phyloP scores from a whole-genome alignment of 2,797 vertebrate species.

The Siniperca scherzeri region DNA sequence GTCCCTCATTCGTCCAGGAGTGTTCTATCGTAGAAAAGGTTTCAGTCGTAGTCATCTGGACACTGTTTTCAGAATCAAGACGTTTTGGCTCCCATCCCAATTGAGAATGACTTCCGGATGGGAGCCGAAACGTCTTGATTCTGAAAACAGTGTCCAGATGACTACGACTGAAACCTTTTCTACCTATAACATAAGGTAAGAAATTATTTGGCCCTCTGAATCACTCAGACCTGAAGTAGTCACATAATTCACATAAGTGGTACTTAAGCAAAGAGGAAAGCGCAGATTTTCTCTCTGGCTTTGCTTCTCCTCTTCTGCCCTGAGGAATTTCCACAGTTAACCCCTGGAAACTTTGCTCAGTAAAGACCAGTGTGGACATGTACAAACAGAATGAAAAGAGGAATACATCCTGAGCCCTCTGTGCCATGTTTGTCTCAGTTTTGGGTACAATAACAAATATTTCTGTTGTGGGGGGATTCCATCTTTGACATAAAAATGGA shows the following conservation, averaged over 20 bases:
- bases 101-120: no score
- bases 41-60: no score
- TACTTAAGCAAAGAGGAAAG: background rate
- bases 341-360: background rate
- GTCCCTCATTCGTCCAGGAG: no score
- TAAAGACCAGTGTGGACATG: conserved; percentile 10
- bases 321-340: conserved; percentile 9
- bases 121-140: no score
- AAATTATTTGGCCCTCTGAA: conserved; percentile 2
- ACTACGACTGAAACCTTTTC: no score
- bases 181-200: background rate
- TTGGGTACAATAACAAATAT: background rate
- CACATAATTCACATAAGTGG: conserved; percentile 2
- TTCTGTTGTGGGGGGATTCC: background rate
- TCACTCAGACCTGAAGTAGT: conserved; percentile 4
- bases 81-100: no score
- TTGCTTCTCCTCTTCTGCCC: background rate
- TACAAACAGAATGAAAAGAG: background rate
- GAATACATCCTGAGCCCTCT: no score
- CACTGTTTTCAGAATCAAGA: no score
- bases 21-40: no score
- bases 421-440: background rate
- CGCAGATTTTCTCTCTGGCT: background rate
- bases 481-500: background rate
- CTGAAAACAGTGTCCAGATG: no score